A percentile compares a stretch with the other conserved stretches of the same genome.
These are phyloP conservation scores for Augochlorella aurata DNA, from an alignment of 2,888 invertebrate species.

Conservation along the genomic window DNA sequence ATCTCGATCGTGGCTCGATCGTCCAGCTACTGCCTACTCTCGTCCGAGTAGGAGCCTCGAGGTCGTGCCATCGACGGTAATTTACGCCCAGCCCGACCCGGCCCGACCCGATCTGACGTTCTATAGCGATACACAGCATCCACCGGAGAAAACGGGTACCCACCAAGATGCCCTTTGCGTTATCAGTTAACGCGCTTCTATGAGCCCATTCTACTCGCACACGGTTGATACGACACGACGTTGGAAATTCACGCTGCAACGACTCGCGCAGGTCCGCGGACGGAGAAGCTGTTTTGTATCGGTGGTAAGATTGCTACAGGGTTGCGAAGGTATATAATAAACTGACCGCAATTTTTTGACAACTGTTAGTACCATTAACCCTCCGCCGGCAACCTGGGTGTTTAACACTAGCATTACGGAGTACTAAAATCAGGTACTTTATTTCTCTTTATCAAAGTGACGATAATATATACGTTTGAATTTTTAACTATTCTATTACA, in stretches of 20 bases:
- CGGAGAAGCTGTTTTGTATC: neutral
- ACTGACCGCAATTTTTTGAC: neutral
- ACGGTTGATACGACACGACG: neutral
- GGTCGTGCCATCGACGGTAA: constrained; percentile 61
- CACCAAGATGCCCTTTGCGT: constrained; percentile 11
- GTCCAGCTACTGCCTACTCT: constrained; percentile 62
- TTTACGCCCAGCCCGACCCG: constrained; percentile 57
- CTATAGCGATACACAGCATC: constrained; percentile 42
- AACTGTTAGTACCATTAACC: no score
- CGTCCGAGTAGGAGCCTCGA: constrained; percentile 47
- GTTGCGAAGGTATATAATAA: neutral
- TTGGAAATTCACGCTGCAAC: neutral
- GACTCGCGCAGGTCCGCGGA: neutral
- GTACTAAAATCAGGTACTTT: no score
- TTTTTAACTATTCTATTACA: no score
- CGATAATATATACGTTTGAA: no score
- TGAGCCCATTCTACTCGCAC: neutral
- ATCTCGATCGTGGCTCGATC: constrained; percentile 68
- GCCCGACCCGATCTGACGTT: constrained; percentile 23
- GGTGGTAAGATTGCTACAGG: neutral
- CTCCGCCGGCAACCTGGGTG: no score
- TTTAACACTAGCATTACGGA: no score
- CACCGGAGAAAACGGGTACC: constrained; percentile 29
- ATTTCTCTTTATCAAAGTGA: no score
- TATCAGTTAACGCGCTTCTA: constrained; percentile 26